Conservation (phyloP, 2,797 vertebrate genomes). For the Taeniopygia guttata region DNA sequence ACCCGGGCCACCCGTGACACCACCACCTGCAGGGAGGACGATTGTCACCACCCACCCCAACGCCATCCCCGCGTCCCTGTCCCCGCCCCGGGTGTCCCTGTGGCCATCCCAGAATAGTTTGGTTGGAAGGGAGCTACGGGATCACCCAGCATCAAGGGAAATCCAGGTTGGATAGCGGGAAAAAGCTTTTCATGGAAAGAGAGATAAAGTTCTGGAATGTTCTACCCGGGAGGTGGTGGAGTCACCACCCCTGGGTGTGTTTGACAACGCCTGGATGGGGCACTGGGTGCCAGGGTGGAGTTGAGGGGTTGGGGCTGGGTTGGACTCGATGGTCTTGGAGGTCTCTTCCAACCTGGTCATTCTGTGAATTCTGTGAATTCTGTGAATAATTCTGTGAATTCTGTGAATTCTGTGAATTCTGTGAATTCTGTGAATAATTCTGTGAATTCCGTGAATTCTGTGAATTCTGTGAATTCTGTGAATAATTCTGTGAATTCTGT, state of each 20-base stretch:
- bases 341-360: not conserved
- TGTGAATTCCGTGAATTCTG: no score
- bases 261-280: not conserved
- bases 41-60: rapidly evolving
- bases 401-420: no score
- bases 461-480: no score
- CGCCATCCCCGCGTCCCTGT: rapidly evolving
- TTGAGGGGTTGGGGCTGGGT: not conserved
- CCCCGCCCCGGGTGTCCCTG: rapidly evolving
- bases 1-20: constrained; percentile 92
- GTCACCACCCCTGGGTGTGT: not conserved
- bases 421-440: no score
- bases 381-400: no score
- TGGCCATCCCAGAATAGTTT: rapidly evolving
- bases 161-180: not conserved
- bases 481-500: no score
- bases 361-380: not conserved
- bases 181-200: not conserved
- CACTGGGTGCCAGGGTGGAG: not conserved
- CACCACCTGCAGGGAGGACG: constrained; percentile 77
- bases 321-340: not conserved
- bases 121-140: not conserved
- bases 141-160: not conserved
- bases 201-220: not conserved
- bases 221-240: not conserved